Percentiles rank a stretch among this genome's conserved stretches.
Conservation (phyloP, 2,113 vertebrate species). For the Neodon shergylaensis region DNA sequence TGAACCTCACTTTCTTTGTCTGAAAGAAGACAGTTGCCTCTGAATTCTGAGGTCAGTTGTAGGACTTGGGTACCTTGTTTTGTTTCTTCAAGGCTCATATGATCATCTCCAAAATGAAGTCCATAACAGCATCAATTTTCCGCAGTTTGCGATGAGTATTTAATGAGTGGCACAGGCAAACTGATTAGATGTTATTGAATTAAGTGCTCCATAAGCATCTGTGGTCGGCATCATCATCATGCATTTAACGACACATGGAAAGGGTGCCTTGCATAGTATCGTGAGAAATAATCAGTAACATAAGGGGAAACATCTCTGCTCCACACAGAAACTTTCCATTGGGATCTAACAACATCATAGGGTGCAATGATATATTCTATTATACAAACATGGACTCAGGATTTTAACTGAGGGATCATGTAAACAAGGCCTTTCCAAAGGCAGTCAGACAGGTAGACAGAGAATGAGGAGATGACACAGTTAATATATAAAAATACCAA, state of each 20-base stretch:
- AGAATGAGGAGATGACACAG: not conserved
- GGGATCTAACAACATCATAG: not conserved
- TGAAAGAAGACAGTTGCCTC: not conserved
- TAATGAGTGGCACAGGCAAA: not conserved
- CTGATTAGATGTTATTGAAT: not conserved
- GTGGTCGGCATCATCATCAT: not conserved
- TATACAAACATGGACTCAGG: not conserved
- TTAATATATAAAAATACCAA: not conserved
- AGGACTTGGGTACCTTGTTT: not conserved
- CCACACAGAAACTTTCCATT: not conserved
- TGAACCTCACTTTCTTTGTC: not conserved
- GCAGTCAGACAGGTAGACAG: not conserved
- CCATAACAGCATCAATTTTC: not conserved
- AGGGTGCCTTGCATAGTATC: not conserved
- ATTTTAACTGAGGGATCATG: not conserved
- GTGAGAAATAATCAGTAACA: not conserved
- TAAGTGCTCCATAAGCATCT: not conserved
- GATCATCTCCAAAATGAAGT: constrained; percentile 16
- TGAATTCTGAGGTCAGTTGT: not conserved
- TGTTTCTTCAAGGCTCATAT: not conserved
- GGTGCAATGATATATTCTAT: not conserved
- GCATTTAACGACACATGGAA: not conserved
- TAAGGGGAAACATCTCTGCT: not conserved
- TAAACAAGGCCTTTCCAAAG: not conserved
- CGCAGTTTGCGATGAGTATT: not conserved